Evolutionary conservation across 2,797 vertebrate species (phyloP).

Genomic region (Phyllotis vaccarum): DNA sequence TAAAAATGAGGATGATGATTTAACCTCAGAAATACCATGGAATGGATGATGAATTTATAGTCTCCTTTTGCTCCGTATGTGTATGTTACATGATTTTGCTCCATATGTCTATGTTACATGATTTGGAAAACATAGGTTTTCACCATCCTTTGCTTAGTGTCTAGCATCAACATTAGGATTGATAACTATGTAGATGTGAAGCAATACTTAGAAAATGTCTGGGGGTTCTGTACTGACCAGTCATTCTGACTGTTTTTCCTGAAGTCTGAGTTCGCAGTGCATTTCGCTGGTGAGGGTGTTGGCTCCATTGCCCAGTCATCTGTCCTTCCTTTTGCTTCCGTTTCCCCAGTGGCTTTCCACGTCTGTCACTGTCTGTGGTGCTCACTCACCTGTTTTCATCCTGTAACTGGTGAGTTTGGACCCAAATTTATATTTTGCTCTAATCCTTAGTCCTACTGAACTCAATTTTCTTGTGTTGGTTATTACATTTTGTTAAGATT

Average conservation of each 20-base stretch:
- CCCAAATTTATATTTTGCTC: background rate
- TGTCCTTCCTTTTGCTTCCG: background rate
- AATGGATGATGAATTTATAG: background rate
- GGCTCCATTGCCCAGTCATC: background rate
- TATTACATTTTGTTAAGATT: background rate
- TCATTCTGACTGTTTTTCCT: background rate
- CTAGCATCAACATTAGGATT: background rate
- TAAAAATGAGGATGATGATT: conserved; percentile 27
- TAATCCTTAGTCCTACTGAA: background rate
- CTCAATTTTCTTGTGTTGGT: background rate
- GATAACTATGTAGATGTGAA: background rate
- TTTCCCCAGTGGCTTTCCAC: background rate
- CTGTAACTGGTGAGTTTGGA: background rate
- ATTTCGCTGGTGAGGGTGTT: background rate
- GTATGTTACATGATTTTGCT: background rate
- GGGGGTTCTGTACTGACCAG: background rate
- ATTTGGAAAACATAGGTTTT: background rate
- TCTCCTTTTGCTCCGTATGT: background rate
- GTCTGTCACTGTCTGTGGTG: background rate
- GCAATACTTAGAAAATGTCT: background rate
- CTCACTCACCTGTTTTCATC: conserved; percentile 1
- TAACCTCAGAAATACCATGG: background rate
- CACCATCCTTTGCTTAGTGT: background rate
- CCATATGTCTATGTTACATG: too few relatives aligned
- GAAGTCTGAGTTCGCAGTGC: background rate